phyloP scores from a whole-genome alignment of 2,113 vertebrate species.

The Daphoenositta chrysoptera region DNA sequence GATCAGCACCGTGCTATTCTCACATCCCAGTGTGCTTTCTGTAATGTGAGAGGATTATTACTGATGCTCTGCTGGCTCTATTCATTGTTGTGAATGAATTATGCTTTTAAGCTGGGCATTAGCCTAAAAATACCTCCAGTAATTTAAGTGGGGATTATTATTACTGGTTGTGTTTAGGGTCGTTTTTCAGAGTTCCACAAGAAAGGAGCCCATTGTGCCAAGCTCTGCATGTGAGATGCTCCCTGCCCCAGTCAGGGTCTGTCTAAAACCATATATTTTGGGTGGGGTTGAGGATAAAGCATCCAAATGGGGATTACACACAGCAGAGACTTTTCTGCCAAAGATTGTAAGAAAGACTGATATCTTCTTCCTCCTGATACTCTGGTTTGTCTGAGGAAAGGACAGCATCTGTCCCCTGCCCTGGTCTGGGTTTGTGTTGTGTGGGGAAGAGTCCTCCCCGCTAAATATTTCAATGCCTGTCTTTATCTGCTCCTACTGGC shows the following conservation, averaged over 20 bases:
- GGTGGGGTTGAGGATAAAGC: not conserved
- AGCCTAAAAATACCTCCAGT: constrained; percentile 38
- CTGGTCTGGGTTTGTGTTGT: not conserved
- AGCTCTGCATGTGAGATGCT: not conserved
- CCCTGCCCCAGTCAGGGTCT: not conserved
- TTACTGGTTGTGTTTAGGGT: not conserved
- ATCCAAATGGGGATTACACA: not conserved
- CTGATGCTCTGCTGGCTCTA: constrained; percentile 39
- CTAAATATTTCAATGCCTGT: not conserved
- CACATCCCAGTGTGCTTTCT: not conserved
- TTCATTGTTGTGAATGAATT: constrained; percentile 52
- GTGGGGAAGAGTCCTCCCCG: not conserved
- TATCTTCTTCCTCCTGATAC: not conserved
- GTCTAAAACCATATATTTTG: not conserved
- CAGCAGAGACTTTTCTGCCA: not conserved
- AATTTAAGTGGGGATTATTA: constrained; percentile 24
- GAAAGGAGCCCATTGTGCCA: not conserved
- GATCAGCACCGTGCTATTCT: not conserved
- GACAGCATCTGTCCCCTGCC: not conserved
- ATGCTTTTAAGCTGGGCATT: constrained; percentile 40
- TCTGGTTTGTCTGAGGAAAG: not conserved
- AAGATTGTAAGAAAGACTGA: not conserved
- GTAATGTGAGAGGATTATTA: constrained; percentile 57
- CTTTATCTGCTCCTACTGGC: not conserved
- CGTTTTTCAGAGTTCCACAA: not conserved